phyloP scores from a whole-genome alignment of 30 jellyfish, hydroid and myxozoan genomes.

The Chrysaora quinquecirrha region DNA sequence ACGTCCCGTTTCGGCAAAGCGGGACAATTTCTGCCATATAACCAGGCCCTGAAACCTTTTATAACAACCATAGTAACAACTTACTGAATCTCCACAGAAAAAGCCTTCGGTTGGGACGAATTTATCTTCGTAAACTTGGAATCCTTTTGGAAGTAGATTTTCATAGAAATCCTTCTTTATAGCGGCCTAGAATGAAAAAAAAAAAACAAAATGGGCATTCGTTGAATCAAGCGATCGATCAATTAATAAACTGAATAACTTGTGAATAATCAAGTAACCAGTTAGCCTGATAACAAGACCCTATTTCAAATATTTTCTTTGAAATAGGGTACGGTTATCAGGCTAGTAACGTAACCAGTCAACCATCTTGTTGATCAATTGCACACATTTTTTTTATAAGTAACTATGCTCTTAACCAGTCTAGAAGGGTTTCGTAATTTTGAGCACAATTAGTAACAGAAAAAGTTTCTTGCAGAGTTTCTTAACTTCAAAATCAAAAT shows the following conservation, averaged over 20 bases:
- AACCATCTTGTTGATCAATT: no score
- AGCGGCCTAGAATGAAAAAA: slow-evolving; percentile 7
- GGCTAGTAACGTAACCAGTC: no score
- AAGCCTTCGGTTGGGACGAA: slow-evolving; percentile 31
- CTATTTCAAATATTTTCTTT: not conserved
- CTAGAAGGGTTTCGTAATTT: no score
- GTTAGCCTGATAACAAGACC: not conserved
- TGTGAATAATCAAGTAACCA: not conserved
- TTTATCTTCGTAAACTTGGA: slow-evolving; percentile 15
- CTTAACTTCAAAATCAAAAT: no score
- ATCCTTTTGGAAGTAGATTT: not conserved
- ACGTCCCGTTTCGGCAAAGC: no score
- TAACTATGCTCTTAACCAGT: no score
- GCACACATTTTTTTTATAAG: no score
- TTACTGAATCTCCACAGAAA: slow-evolving; percentile 19
- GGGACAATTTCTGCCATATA: no score
- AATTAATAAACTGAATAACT: not conserved
- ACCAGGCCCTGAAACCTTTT: not conserved
- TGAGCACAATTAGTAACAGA: no score
- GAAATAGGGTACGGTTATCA: no score
- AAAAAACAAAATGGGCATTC: not conserved
- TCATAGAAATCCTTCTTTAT: slow-evolving; percentile 7
- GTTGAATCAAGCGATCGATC: not conserved
- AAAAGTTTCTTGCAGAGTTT: no score
- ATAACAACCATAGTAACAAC: not conserved